Conservation (phyloP, 2,113 vertebrate species). For the Neotragus pygmaeus region DNA sequence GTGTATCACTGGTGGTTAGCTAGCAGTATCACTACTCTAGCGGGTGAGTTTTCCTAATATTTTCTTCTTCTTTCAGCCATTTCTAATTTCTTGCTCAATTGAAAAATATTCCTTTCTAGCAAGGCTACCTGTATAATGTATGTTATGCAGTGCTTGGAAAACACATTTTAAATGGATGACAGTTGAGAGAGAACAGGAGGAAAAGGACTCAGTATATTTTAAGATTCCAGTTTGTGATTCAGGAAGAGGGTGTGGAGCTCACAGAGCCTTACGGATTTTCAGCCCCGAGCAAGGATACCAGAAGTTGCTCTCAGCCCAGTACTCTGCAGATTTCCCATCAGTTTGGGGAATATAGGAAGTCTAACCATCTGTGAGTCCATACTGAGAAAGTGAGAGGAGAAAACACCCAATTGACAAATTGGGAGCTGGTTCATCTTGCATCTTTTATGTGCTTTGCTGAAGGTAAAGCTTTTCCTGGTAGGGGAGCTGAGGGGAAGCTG, state of each 20-base stretch:
- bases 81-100: background rate
- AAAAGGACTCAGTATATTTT: background rate
- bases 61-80: background rate
- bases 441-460: background rate
- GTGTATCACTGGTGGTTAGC: too few species aligned
- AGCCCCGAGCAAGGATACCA: fast-evolving
- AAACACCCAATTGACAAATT: fast-evolving
- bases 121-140: background rate
- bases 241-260: too few species aligned
- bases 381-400: background rate
- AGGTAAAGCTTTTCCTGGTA: background rate
- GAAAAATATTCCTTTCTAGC: background rate
- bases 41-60: background rate
- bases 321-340: background rate
- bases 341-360: background rate
- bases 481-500: background rate
- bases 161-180: background rate
- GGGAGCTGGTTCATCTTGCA: fast-evolving
- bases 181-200: background rate
- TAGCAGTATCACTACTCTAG: fast-evolving
- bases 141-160: background rate
- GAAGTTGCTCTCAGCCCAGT: fast-evolving
- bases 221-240: background rate
- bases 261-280: too few species aligned
- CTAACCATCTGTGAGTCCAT: background rate